These are phyloP conservation scores for Galemys pyrenaicus DNA, from an alignment of 2,113 vertebrate genomes.

Conservation along the genomic window DNA sequence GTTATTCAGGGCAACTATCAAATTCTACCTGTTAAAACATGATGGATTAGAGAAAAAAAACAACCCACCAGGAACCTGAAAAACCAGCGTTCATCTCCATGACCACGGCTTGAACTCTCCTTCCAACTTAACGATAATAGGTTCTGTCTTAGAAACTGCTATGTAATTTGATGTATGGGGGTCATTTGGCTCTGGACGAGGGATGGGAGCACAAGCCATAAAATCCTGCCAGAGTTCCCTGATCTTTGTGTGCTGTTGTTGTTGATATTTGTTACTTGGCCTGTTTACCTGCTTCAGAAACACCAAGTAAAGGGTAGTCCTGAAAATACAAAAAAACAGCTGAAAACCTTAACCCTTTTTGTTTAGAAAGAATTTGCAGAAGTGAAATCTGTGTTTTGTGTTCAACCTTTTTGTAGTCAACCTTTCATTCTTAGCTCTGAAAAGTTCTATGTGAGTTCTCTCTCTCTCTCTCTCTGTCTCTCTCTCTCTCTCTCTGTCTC, in stretches of 20 bases:
- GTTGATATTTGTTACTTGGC: constrained; percentile 74
- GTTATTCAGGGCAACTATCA: constrained; percentile 84
- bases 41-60: constrained; percentile 87
- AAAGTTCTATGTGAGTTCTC: constrained; percentile 60
- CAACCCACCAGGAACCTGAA: constrained; percentile 89
- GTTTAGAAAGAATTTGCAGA: constrained; percentile 64
- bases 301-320: constrained; percentile 69
- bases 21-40: constrained; percentile 91
- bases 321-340: constrained; percentile 60
- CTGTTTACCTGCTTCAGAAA: constrained; percentile 83
- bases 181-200: constrained; percentile 90
- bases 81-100: constrained; percentile 95
- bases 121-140: constrained; percentile 95
- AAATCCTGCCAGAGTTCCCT: constrained; percentile 82
- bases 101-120: constrained; percentile 93
- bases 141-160: constrained; percentile 92
- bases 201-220: constrained; percentile 87
- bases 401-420: constrained; percentile 52
- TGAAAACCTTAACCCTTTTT: constrained; percentile 42
- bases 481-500: not conserved
- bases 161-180: constrained; percentile 95
- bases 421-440: constrained; percentile 53
- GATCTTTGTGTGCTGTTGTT: constrained; percentile 71
- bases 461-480: not conserved
- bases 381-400: constrained; percentile 60